Conservation (phyloP, 2,797 vertebrate genomes). For the Limosa lapponica region DNA sequence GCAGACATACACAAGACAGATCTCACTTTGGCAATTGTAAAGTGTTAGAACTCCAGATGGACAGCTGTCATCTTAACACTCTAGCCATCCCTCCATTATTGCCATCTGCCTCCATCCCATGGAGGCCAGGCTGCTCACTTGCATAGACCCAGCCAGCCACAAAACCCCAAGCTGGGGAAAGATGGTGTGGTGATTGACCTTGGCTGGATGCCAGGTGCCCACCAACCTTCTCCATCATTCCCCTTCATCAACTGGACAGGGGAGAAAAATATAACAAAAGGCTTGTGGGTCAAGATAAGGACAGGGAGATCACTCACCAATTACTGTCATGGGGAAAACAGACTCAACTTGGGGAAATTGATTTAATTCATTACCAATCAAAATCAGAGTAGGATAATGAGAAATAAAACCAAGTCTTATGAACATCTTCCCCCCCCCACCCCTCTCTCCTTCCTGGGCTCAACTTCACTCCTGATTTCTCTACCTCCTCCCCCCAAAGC, state of each 20-base stretch:
- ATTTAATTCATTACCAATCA: no score
- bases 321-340: background rate
- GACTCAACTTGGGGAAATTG: background rate
- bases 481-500: background rate
- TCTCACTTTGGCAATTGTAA: background rate
- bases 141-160: background rate
- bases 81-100: background rate
- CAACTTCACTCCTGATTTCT: background rate
- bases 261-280: no score
- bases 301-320: background rate
- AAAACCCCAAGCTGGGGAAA: background rate
- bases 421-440: no score
- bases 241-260: background rate
- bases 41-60: background rate
- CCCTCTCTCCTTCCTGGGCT: no score
- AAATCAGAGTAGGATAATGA: no score
- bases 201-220: background rate
- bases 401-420: no score
- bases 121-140: background rate
- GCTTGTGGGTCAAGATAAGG: background rate
- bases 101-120: background rate
- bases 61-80: background rate
- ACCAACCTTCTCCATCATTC: background rate
- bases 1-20: background rate
- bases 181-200: background rate